Percentiles rank a stretch among this genome's conserved stretches.
These are phyloP conservation scores for Equus quagga DNA, from an alignment of 2,113 vertebrate genomes.

Conservation along the genomic window DNA sequence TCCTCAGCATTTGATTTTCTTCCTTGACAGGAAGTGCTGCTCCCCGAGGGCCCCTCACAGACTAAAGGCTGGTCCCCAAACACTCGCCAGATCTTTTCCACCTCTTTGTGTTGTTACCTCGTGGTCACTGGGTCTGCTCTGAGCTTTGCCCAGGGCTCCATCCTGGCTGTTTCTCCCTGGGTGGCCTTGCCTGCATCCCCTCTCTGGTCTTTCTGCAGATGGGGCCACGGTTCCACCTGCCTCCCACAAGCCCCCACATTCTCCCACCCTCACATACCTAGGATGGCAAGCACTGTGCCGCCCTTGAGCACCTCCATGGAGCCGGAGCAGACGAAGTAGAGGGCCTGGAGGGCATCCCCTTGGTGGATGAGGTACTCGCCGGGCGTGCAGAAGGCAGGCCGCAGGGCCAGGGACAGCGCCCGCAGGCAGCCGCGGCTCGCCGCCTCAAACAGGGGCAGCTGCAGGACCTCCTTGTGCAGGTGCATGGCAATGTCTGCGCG, in stretches of 20 bases:
- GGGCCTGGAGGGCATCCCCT: conserved; percentile 86
- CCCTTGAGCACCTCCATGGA: conserved; percentile 88
- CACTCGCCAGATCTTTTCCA: background rate
- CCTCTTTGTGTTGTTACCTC: background rate
- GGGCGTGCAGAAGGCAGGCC: conserved; percentile 84
- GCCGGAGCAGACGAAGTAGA: conserved; percentile 86
- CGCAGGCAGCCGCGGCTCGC: conserved; percentile 86
- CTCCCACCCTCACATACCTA: conserved; percentile 77
- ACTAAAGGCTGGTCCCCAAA: background rate
- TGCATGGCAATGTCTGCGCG: conserved; percentile 87
- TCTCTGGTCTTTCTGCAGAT: background rate
- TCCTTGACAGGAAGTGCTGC: background rate
- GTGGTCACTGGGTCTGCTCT: background rate
- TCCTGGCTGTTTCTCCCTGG: background rate
- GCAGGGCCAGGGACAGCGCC: conserved; percentile 83
- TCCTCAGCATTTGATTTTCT: background rate
- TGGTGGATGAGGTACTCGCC: conserved; percentile 87
- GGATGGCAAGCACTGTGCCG: conserved; percentile 86
- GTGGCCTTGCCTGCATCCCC: background rate
- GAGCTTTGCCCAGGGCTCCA: background rate
- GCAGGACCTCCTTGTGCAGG: conserved; percentile 87
- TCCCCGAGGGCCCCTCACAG: background rate
- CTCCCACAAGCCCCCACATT: background rate
- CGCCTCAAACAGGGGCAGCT: conserved; percentile 83
- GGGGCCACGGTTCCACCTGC: background rate